Evolutionary conservation across 2,888 invertebrate species (phyloP), one percentile per base, ranked within the genome.

Genomic region (Hyposoter didymator): DNA sequence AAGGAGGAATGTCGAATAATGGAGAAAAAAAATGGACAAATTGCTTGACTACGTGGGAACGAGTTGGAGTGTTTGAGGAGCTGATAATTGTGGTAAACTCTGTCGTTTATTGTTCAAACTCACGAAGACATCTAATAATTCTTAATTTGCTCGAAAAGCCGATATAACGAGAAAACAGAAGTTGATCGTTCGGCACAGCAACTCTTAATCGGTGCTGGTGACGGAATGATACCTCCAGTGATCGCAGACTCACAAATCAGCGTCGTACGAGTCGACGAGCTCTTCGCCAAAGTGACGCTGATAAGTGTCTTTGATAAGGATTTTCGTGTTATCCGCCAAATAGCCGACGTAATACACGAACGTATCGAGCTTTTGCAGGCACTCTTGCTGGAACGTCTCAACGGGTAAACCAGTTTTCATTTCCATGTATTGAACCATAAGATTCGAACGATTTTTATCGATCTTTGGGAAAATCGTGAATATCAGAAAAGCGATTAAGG

Each of bases 401-500:
- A 93, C 62, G 32, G 90, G 90, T 62, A 92, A 62, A 59, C 92
- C 90, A 1, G 90, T 90, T 39, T 88, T 88, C 1, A 45, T 75
- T 87, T 93, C 90, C 35, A 91, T 66, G 62, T 91, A 91, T 43
- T 87, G 86, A 12, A 90, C 80, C 35, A 92, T 49, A 4, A 76
- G 69, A 28, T 91, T 89, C 1, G 91, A 89, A 43, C 88, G 84
- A 62, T 89, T 84, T 43, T 89, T 83, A 64, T 90, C 89, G 66
- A 90, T 90, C 43, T 90, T 79, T 14, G 92, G 91, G 2, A 92
- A 88, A 45, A 91, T 72, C n/a, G 88, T 73, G 28, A 91, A 55
- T 32, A 85, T 45, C 52, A 89, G 47, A 4, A 87, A 66, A 7
- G 69, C 64, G 3, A 91, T 49, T 17, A 88, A 22, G 39, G 85